These are phyloP conservation scores for Ictalurus punctatus DNA, from an alignment of 2,113 vertebrate genomes.

Conservation along the genomic window DNA sequence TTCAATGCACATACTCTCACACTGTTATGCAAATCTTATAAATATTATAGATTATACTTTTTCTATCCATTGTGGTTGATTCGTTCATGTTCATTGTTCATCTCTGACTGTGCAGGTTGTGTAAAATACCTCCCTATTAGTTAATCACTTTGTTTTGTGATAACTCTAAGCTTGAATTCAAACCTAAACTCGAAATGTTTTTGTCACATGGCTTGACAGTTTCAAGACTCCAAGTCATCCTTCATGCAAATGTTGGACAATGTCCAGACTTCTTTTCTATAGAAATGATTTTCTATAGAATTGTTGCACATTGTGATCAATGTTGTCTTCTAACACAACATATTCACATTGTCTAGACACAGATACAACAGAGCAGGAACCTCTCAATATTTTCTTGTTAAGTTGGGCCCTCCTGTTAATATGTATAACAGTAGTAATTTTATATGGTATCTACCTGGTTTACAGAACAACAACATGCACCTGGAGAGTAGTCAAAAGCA, in stretches of 20 bases:
- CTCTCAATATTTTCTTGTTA: not conserved
- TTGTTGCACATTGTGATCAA: not conserved
- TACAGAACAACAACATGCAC: not conserved
- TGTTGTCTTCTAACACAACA: not conserved
- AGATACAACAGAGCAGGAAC: not conserved
- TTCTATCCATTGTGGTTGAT: not conserved
- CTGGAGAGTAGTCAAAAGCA: not conserved
- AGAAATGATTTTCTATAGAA: not conserved
- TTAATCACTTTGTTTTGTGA: too few relatives aligned
- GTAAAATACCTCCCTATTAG: too few relatives aligned
- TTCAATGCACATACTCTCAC: not conserved
- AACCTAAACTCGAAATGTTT: not conserved
- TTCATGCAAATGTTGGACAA: not conserved
- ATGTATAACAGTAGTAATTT: not conserved
- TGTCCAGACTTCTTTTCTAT: not conserved
- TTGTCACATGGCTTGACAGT: not conserved
- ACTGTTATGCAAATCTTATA: too few relatives aligned
- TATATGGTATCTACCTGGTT: not conserved
- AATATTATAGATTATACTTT: not conserved
- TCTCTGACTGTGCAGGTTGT: too few relatives aligned
- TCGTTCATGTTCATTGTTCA: not conserved
- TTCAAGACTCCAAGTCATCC: not conserved
- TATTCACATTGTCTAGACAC: not conserved
- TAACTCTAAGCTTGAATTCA: not conserved
- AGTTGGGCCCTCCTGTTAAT: not conserved